Percentiles rank a stretch among this genome's conserved stretches.
Evolutionary conservation across 2,888 invertebrate species (phyloP).

Genomic region (Drosophila nr. perissopoda): DNA sequence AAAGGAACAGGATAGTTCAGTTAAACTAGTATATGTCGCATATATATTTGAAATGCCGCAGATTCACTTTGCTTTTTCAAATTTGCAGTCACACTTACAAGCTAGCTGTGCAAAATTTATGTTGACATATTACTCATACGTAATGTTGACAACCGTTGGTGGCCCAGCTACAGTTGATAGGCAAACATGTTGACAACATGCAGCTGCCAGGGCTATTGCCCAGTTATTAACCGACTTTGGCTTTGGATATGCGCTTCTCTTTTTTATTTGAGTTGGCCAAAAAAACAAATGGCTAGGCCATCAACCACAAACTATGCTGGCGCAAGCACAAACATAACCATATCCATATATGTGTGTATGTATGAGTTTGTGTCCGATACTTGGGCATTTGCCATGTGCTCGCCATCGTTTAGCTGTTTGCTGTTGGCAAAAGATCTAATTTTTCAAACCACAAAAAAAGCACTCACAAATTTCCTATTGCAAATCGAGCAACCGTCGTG

Average conservation of each 20-base stretch:
- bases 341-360: conserved; percentile 18
- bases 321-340: conserved; percentile 43
- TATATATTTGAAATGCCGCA: neutral
- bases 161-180: conserved; percentile 36
- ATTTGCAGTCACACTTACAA: conserved; percentile 24
- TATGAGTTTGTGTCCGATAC: conserved; percentile 25
- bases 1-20: neutral
- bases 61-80: conserved; percentile 2
- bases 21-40: neutral
- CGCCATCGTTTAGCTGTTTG: conserved; percentile 55
- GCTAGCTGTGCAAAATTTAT: conserved; percentile 11
- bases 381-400: conserved; percentile 68
- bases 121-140: conserved; percentile 59
- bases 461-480: conserved; percentile 70
- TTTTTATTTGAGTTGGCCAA: conserved; percentile 29
- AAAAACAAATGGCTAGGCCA: conserved; percentile 74
- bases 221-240: conserved; percentile 70
- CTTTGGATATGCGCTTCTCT: conserved; percentile 11
- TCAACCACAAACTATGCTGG: conserved; percentile 75
- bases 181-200: conserved; percentile 56
- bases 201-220: conserved; percentile 38
- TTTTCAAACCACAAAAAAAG: conserved; percentile 73
- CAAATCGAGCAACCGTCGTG: conserved; percentile 70
- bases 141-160: conserved; percentile 21
- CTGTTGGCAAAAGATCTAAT: conserved; percentile 76